A percentile compares a stretch with the other conserved stretches of the same genome.
Conservation (phyloP, 2,888 invertebrate genomes). For the Diploptera punctata region DNA sequence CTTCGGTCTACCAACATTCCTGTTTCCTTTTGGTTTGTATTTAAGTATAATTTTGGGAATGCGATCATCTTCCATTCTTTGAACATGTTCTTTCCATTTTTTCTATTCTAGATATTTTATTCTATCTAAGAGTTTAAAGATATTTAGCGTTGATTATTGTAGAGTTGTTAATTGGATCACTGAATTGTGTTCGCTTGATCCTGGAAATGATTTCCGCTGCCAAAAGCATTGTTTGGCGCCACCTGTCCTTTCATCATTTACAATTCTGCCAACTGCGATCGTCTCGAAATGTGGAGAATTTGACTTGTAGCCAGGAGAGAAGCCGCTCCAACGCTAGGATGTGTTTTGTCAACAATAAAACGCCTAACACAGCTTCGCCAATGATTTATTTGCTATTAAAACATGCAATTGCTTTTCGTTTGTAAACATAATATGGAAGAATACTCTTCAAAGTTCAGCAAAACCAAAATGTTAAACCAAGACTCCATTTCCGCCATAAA, state of each 20-base stretch:
- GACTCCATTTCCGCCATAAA: neutral
- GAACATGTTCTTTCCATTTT: no score
- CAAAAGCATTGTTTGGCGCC: neutral
- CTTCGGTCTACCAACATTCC: no score
- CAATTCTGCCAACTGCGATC: neutral
- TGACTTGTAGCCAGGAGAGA: neutral
- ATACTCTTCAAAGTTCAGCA: neutral
- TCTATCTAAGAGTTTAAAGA: no score
- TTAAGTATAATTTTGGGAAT: no score
- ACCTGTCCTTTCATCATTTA: neutral
- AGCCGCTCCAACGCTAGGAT: neutral
- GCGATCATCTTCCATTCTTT: no score
- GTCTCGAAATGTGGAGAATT: neutral
- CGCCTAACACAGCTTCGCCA: neutral
- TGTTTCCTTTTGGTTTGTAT: no score
- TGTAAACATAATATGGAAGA: neutral
- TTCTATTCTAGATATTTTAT: neutral
- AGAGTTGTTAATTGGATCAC: no score
- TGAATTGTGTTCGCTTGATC: no score
- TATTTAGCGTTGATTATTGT: neutral
- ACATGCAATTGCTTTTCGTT: no score
- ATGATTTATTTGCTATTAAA: no score
- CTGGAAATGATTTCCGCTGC: neutral
- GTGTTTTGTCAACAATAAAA: neutral
- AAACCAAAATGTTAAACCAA: neutral